Evolutionary conservation across 2,797 vertebrate genomes (phyloP).

Genomic region (Nothura maculosa): DNA sequence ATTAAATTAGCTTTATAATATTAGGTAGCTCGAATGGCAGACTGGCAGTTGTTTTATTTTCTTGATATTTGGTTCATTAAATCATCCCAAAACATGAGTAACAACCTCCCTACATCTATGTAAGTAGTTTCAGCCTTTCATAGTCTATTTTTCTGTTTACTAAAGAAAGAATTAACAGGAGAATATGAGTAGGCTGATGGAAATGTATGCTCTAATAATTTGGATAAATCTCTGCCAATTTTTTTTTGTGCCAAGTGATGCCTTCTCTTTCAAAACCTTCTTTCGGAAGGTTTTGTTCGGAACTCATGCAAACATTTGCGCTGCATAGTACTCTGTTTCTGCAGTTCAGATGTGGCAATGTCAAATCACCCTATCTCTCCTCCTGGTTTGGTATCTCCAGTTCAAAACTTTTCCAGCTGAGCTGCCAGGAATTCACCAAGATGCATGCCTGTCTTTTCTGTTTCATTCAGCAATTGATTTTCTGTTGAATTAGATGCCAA

Average conservation of each 20-base stretch:
- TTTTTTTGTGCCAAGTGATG: not conserved
- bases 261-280: not conserved
- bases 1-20: not conserved
- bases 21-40: not conserved
- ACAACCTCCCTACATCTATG: not conserved
- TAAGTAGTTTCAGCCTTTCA: not conserved
- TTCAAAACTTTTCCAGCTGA: not conserved
- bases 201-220: not conserved
- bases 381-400: not conserved
- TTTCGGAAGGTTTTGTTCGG: too few relatives aligned
- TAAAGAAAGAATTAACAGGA: not conserved
- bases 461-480: not conserved
- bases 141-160: not conserved
- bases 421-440: not conserved
- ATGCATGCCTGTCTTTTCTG: not conserved
- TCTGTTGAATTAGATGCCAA: not conserved
- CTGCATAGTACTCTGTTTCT: not conserved
- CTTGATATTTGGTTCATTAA: not conserved
- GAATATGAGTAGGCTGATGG: not conserved
- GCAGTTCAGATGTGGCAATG: not conserved
- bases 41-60: not conserved
- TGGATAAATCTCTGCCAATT: not conserved
- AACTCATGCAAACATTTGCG: not conserved
- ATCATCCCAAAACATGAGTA: not conserved
- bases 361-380: not conserved